These are phyloP conservation scores for Pandion haliaetus DNA, from an alignment of 2,113 vertebrate species.

Conservation along the genomic window DNA sequence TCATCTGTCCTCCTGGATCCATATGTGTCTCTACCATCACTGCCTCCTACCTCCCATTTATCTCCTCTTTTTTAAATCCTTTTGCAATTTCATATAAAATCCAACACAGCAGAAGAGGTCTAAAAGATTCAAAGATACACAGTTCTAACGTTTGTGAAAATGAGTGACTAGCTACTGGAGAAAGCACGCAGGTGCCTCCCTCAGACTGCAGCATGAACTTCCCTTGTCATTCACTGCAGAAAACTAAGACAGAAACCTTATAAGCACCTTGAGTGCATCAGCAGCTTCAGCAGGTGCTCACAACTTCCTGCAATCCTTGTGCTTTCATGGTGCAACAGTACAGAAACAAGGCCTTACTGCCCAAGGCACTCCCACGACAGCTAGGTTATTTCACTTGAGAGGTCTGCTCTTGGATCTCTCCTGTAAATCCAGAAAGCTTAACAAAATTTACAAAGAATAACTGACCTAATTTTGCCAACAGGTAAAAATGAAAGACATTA, in stretches of 20 bases:
- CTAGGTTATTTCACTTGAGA: background rate
- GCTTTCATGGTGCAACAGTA: background rate
- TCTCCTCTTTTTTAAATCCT: background rate
- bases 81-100: background rate
- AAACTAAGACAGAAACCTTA: background rate
- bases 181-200: background rate
- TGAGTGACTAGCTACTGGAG: background rate
- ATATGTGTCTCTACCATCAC: background rate
- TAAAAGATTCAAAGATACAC: background rate
- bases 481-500: background rate
- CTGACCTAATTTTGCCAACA: background rate
- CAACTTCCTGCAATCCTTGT: background rate
- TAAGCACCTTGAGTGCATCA: background rate
- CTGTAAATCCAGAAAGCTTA: background rate
- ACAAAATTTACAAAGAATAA: background rate
- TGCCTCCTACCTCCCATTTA: background rate
- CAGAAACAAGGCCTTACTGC: background rate
- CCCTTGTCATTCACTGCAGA: background rate
- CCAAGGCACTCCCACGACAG: background rate
- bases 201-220: background rate
- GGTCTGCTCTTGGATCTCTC: background rate
- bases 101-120: background rate
- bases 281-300: background rate
- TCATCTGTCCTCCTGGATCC: background rate
- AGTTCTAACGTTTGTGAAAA: background rate